phyloP scores from a whole-genome alignment of 2,113 vertebrate species.

The Odobenus rosmarus region DNA sequence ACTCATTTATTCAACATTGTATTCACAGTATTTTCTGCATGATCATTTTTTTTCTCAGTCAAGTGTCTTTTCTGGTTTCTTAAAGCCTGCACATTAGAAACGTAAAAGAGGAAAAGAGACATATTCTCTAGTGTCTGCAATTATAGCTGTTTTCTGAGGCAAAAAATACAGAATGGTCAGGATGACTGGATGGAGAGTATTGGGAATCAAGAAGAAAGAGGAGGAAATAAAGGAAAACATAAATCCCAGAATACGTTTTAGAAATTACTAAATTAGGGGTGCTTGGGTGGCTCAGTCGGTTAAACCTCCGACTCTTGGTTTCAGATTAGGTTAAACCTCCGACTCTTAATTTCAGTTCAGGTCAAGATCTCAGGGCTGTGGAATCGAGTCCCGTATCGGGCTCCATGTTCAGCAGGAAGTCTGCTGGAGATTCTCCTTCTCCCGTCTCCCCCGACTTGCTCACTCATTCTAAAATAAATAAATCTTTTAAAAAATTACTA shows the following conservation, averaged over 20 bases:
- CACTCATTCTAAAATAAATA: neutral
- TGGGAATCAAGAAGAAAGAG: neutral
- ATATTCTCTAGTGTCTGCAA: neutral
- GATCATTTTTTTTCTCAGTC: neutral
- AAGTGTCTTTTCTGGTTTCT: neutral
- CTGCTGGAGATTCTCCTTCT: neutral
- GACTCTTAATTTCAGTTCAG: neutral
- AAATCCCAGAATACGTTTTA: neutral
- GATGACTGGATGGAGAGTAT: neutral
- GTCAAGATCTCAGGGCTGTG: neutral
- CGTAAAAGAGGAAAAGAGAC: neutral
- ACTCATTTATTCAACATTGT: neutral
- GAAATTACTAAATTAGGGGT: neutral
- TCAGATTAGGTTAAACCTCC: no score
- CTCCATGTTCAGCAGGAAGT: neutral
- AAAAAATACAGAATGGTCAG: neutral
- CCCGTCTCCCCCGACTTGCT: neutral
- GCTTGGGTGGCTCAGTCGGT: neutral
- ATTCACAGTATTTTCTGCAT: neutral
- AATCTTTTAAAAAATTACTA: neutral
- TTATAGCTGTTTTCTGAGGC: neutral
- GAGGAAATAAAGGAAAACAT: neutral
- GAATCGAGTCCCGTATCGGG: accelerated
- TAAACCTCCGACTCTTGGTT: neutral
- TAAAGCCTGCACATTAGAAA: neutral